Conservation (phyloP, 1,140 invertebrate species). For the Brachionus paranguensis region DNA sequence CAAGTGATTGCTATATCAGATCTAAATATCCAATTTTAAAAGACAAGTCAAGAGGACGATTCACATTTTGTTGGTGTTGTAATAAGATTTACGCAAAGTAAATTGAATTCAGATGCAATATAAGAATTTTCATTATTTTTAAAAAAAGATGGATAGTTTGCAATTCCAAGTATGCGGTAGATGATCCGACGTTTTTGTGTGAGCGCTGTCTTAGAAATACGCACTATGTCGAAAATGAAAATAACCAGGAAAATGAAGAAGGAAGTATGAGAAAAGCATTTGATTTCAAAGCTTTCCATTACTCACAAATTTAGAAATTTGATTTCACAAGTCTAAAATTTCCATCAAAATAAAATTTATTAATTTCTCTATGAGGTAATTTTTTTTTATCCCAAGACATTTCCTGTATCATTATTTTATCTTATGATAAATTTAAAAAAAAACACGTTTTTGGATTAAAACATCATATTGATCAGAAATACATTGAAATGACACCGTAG, state of each 20-base stretch:
- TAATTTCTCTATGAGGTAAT: background rate
- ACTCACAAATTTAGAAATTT: constrained; percentile 3
- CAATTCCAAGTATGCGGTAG: constrained; percentile 9
- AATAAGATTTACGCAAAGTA: constrained; percentile 38
- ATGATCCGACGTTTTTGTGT: constrained; percentile 40
- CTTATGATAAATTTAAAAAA: too few relatives aligned
- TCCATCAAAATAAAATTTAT: background rate
- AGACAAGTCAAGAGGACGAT: constrained; percentile 21
- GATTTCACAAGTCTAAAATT: background rate
- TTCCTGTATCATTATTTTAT: background rate
- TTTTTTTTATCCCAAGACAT: background rate
- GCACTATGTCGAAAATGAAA: background rate
- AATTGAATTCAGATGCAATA: background rate
- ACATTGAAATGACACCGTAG: too few relatives aligned
- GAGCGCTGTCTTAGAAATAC: constrained; percentile 22
- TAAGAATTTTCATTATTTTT: background rate
- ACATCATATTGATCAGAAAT: too few relatives aligned
- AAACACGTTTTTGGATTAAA: too few relatives aligned
- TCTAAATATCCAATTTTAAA: constrained; percentile 22
- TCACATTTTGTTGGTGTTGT: constrained; percentile 33
- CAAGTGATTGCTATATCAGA: constrained; percentile 31
- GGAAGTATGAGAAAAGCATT: background rate
- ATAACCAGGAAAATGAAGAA: background rate
- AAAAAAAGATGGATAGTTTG: constrained; percentile 21
- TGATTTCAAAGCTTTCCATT: constrained; percentile 29